Conservation (phyloP, 2,888 invertebrate species). For the Epirrita christyi region DNA sequence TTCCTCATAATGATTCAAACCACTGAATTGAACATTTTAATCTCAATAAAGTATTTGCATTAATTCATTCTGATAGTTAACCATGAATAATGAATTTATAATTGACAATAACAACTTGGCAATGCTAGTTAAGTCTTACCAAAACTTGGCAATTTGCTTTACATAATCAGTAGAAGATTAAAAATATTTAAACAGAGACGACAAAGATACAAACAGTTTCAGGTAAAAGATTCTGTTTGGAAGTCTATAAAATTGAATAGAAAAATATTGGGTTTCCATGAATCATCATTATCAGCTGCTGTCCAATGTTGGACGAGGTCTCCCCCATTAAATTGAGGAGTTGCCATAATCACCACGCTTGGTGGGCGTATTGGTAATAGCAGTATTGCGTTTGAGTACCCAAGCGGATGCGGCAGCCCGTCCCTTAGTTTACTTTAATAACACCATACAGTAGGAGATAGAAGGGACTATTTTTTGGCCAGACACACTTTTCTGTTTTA, state of each 20-base stretch:
- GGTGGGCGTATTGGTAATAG: too few species aligned
- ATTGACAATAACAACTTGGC: constrained; percentile 37
- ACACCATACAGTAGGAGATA: too few species aligned
- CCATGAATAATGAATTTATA: constrained; percentile 34
- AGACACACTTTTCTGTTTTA: too few species aligned
- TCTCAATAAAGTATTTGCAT: constrained; percentile 15
- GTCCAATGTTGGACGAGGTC: too few species aligned
- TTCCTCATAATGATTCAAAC: neutral
- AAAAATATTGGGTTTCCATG: neutral
- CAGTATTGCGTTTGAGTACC: too few species aligned
- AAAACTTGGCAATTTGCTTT: constrained; percentile 24
- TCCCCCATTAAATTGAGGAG: too few species aligned
- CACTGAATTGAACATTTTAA: constrained; percentile 1
- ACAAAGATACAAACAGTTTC: neutral
- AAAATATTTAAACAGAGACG: neutral
- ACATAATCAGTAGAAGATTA: neutral
- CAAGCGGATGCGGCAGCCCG: too few species aligned
- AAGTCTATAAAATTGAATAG: constrained; percentile 5
- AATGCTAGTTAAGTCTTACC: constrained; percentile 30
- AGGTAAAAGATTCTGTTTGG: too few species aligned
- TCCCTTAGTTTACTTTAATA: too few species aligned
- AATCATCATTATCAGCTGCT: too few species aligned
- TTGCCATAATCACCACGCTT: too few species aligned
- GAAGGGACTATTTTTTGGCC: too few species aligned
- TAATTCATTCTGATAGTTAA: constrained; percentile 32